A percentile compares a stretch with the other conserved stretches of the same genome.
Conservation (phyloP, 2,888 invertebrate species). For the Furcula furcula region DNA sequence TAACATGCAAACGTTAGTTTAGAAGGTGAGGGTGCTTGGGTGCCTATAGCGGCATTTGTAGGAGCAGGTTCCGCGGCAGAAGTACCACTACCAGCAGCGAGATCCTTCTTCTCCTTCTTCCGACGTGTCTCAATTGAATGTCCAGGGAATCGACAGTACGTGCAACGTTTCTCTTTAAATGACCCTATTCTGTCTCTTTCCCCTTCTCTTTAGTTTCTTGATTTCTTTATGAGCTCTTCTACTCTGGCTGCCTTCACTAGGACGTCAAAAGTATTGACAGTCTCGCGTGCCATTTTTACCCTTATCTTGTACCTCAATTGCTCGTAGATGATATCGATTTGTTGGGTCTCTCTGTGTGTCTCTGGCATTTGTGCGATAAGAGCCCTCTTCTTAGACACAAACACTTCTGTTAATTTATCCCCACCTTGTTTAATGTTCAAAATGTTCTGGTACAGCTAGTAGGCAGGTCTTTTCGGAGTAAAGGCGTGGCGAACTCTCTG, state of each 20-base stretch:
- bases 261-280: too few relatives aligned
- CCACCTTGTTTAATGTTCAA: not conserved
- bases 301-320: conserved; percentile 5
- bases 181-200: not conserved
- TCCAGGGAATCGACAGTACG: too few relatives aligned
- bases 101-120: conserved; percentile 3
- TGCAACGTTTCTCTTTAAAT: conserved; percentile 1
- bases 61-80: conserved; percentile 1
- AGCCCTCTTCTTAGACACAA: not conserved
- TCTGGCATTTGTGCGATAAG: conserved; percentile 9
- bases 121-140: too few relatives aligned
- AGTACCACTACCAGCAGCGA: conserved; percentile 2
- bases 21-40: conserved; percentile 7
- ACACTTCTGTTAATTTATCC: not conserved
- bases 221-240: conserved; percentile 2
- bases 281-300: too few relatives aligned
- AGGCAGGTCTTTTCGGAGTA: too few relatives aligned
- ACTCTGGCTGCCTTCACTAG: too few relatives aligned
- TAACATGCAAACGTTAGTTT: too few relatives aligned
- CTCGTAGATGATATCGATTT: conserved; percentile 8
- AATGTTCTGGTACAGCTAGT: not conserved
- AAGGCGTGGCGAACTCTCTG: not conserved
- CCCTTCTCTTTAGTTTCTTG: not conserved
- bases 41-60: too few relatives aligned
- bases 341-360: conserved; percentile 6